Base-by-base conservation (phyloP, 2,113 vertebrate genomes). In the Pseudopodoces humilis region DNA sequence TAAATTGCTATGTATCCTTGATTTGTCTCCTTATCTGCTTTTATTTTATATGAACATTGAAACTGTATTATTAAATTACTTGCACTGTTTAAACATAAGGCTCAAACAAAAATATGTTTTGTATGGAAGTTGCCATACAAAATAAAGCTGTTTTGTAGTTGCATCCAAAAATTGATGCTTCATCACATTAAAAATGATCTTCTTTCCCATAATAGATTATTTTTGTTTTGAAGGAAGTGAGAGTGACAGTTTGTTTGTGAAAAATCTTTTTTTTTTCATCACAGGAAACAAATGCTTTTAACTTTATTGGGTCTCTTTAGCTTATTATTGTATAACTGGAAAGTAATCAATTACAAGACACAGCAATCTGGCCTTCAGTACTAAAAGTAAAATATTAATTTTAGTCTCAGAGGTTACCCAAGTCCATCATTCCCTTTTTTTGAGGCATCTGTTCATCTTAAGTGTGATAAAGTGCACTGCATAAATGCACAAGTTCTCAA, bases 61-160 rank as follows among this genome's bases (percentile, higher is more conserved):
- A 92, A 75, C 44, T 65, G 49, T 87, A 59, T 92, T 91, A 70
- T 55, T 94, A 56, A 93, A 77, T 70, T 87, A 68, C 24, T 84
- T 92, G 35, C 65, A 56, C 49, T 89, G 74, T 92, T 96, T 84
- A 90, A 85, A 81, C 39, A 77, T 58, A 74, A 71, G 28, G 37
- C 62, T 79, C 31, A 84, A 63, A 77, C 22, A 82, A 55, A 86
- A 65, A 31, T 9, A 44, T 3, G 1, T 59, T 90, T 88, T 95
- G 21, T 94, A 68, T 94, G 76, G 72, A 92, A 92, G 28, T 31
- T 88, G 55, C 63, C 90, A 43, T 83, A 46, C 60, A 78, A 95
- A 95, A 95, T 92, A 94, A 96, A 94, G 58, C 64, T 72, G 25
- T 82, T 17, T 72, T 94, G 47, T 85, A 90, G 71, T 67, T 94